These are phyloP conservation scores for Clamator glandarius DNA, from an alignment of 2,797 vertebrate species.

Conservation along the genomic window DNA sequence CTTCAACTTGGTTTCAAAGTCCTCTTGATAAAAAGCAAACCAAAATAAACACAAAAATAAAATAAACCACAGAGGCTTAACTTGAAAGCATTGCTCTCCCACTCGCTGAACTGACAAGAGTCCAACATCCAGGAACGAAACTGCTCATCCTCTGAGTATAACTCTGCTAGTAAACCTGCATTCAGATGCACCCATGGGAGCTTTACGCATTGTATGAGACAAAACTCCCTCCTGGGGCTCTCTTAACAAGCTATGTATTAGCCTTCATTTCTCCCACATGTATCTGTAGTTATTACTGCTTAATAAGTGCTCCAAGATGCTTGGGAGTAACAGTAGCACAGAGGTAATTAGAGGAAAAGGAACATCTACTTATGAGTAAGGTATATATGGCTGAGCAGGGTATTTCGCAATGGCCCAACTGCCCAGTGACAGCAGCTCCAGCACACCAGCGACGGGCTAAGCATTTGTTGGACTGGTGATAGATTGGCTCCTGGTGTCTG, in stretches of 20 bases:
- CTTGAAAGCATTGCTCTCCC: background rate
- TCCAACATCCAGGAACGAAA: background rate
- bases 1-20: background rate
- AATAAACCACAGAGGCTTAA: background rate
- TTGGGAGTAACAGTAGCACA: background rate
- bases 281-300: slow-evolving; percentile 16
- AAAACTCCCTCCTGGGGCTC: background rate
- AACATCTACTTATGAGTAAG: slow-evolving; percentile 1
- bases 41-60: background rate
- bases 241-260: background rate
- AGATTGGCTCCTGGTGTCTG: background rate
- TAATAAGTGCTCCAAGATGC: background rate
- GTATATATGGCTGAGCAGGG: background rate
- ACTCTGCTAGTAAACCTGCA: background rate
- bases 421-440: background rate
- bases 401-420: background rate
- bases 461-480: background rate
- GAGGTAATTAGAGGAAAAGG: slow-evolving; percentile 37
- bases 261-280: background rate
- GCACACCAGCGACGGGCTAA: background rate
- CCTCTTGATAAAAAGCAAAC: background rate
- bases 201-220: background rate
- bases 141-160: background rate
- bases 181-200: background rate
- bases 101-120: background rate